phyloP scores from a whole-genome alignment of 2,797 vertebrate species.

The Botia kubotai region DNA sequence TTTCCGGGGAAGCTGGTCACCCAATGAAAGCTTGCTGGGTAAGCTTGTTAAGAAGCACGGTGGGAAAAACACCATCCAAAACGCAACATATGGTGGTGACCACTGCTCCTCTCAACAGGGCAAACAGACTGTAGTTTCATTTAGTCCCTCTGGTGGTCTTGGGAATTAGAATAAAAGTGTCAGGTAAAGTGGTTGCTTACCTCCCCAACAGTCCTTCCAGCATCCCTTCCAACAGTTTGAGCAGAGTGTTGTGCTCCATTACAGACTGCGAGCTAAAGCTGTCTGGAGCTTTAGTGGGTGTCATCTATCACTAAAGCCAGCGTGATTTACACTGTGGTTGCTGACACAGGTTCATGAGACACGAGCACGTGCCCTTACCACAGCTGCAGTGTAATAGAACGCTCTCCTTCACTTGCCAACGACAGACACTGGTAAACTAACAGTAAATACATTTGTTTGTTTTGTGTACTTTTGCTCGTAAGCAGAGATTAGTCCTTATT shows the following conservation, averaged over 20 bases:
- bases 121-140: neutral
- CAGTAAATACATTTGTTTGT: conserved; percentile 45
- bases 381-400: conserved; percentile 39
- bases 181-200: neutral
- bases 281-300: conserved; percentile 45
- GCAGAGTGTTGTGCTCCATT: conserved; percentile 30
- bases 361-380: conserved; percentile 32
- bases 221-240: conserved; percentile 8
- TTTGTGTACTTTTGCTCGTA: conserved; percentile 24
- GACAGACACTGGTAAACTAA: conserved; percentile 35
- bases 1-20: neutral
- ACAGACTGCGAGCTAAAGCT: conserved; percentile 36
- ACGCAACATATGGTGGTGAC: conserved; percentile 4
- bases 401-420: conserved; percentile 13
- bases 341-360: conserved; percentile 46
- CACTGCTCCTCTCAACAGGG: neutral
- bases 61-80: neutral
- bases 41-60: neutral
- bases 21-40: neutral
- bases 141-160: neutral
- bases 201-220: neutral
- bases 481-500: neutral
- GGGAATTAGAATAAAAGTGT: neutral
- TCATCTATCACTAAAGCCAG: conserved; percentile 45
- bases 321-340: conserved; percentile 48